Percentiles rank a stretch among this genome's conserved stretches.
These are phyloP conservation scores for Equus przewalskii DNA, from an alignment of 2,113 vertebrate species.

Conservation along the genomic window DNA sequence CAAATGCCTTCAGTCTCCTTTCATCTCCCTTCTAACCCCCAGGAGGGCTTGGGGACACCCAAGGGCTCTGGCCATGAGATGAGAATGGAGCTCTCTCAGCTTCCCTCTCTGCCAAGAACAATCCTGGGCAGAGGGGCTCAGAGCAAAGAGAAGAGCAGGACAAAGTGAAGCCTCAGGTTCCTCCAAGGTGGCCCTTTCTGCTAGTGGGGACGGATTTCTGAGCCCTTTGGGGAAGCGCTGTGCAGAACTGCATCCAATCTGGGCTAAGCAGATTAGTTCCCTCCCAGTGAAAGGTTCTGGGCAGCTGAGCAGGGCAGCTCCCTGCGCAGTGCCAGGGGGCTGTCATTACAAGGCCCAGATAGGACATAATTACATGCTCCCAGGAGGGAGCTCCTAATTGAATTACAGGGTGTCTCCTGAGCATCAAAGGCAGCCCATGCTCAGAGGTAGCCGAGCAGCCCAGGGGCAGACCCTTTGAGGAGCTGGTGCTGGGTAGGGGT, in stretches of 20 bases:
- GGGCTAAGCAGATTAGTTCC: constrained; percentile 88
- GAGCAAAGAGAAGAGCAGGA: neutral
- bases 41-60: neutral
- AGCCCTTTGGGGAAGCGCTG: constrained; percentile 78
- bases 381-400: constrained; percentile 87
- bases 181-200: constrained; percentile 65
- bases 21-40: neutral
- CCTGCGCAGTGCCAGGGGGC: constrained; percentile 81
- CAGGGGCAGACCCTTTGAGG: neutral
- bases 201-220: constrained; percentile 78
- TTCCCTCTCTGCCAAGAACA: neutral
- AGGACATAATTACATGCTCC: constrained; percentile 88
- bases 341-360: constrained; percentile 88
- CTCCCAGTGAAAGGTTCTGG: constrained; percentile 87
- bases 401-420: constrained; percentile 88
- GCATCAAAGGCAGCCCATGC: constrained; percentile 82
- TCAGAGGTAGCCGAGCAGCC: constrained; percentile 67
- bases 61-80: neutral
- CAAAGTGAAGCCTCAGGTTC: neutral
- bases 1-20: neutral
- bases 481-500: neutral
- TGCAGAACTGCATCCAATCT: constrained; percentile 81
- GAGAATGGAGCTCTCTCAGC: neutral
- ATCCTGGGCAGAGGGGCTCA: neutral
- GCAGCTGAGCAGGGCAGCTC: constrained; percentile 84